These are phyloP conservation scores for Candoia aspera DNA, from an alignment of 2,113 vertebrate species.

Conservation along the genomic window DNA sequence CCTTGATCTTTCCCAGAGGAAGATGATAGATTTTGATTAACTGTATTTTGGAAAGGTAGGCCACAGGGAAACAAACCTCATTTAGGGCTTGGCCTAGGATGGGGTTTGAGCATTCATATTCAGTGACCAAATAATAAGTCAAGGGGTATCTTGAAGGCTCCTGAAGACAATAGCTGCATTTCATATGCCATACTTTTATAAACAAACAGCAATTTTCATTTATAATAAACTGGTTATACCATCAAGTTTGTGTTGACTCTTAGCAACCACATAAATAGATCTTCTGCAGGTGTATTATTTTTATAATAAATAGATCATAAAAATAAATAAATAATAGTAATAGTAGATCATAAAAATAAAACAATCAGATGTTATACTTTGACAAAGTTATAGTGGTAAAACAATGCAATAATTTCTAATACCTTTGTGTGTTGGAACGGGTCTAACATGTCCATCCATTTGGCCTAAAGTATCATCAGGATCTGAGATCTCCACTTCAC, in stretches of 20 bases:
- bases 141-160: background rate
- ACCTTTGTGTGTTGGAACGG: slow-evolving; percentile 83
- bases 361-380: slow-evolving; percentile 14
- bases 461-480: slow-evolving; percentile 74
- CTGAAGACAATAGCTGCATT: background rate
- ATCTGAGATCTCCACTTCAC: slow-evolving; percentile 75
- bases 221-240: background rate
- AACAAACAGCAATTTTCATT: background rate
- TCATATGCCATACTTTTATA: background rate
- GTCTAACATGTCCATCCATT: slow-evolving; percentile 75
- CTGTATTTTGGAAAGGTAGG: background rate
- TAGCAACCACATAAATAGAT: background rate
- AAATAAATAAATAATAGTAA: background rate
- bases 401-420: slow-evolving; percentile 41
- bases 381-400: background rate
- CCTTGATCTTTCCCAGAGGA: background rate
- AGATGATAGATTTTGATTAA: background rate
- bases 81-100: background rate
- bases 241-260: background rate
- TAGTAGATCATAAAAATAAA: slow-evolving; percentile 1
- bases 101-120: too few species aligned
- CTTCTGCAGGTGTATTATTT: background rate
- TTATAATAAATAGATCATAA: background rate
- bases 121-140: background rate
- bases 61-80: background rate